These are phyloP conservation scores for Lapara coniferarum DNA, from an alignment of 2,888 invertebrate genomes.

Conservation along the genomic window DNA sequence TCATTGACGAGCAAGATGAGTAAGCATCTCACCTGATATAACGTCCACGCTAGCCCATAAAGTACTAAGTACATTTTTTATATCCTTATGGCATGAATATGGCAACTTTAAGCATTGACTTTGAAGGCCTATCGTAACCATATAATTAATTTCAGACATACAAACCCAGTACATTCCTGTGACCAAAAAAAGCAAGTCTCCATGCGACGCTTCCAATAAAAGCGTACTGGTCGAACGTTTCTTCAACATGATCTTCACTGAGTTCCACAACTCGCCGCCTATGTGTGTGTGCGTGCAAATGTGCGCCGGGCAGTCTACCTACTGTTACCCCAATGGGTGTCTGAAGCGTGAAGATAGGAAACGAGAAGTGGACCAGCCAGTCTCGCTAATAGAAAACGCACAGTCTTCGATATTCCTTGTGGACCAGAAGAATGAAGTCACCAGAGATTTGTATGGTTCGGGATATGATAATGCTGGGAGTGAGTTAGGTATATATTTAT, in stretches of 20 bases:
- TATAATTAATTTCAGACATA: slow-evolving; percentile 44
- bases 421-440: slow-evolving; percentile 52
- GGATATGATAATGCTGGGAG: slow-evolving; percentile 36
- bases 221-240: slow-evolving; percentile 63
- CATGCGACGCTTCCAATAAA: slow-evolving; percentile 51
- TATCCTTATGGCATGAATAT: no score
- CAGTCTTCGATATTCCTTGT: slow-evolving; percentile 51
- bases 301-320: slow-evolving; percentile 64
- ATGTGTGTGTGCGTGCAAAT: slow-evolving; percentile 71
- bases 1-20: no score
- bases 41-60: no score
- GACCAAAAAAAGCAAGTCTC: slow-evolving; percentile 32
- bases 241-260: slow-evolving; percentile 68
- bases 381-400: slow-evolving; percentile 38
- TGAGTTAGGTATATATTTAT: slow-evolving; percentile 3
- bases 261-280: slow-evolving; percentile 64
- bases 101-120: no score
- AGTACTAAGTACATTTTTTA: no score
- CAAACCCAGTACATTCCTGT: slow-evolving; percentile 43
- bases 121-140: background rate
- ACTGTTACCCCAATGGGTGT: slow-evolving; percentile 74
- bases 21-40: no score
- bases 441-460: slow-evolving; percentile 47
- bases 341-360: slow-evolving; percentile 50
- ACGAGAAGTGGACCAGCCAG: slow-evolving; percentile 35